Conservation (phyloP, 2,888 invertebrate species). For the Lasioglossum leucozonium region DNA sequence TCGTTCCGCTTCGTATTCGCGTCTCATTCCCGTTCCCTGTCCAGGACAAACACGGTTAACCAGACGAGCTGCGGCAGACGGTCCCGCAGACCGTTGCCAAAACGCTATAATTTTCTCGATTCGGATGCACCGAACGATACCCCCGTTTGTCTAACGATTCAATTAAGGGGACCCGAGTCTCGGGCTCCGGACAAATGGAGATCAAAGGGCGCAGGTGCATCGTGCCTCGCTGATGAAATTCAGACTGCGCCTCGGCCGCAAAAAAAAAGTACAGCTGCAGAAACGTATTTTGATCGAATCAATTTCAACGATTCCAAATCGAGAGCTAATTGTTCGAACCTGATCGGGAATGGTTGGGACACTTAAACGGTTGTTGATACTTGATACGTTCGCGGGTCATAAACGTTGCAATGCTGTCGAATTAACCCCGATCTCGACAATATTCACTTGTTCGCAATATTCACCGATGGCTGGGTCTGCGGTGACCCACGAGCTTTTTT, state of each 20-base stretch:
- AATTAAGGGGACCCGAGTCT: slow-evolving; percentile 1
- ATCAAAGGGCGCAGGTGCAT: not conserved
- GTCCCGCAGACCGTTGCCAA: not conserved
- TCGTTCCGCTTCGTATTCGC: not conserved
- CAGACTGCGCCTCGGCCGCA: not conserved
- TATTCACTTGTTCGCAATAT: too few species aligned
- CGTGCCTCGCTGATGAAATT: not conserved
- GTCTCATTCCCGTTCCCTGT: not conserved
- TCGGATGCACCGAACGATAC: slow-evolving; percentile 13
- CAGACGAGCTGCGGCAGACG: not conserved
- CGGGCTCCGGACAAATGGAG: not conserved
- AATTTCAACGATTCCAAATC: too few species aligned
- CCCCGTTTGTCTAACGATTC: slow-evolving; percentile 8
- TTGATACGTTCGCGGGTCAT: too few species aligned
- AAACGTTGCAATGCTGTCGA: too few species aligned
- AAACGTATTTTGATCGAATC: not conserved
- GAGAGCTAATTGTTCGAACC: not conserved
- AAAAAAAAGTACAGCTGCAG: not conserved
- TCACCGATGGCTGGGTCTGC: too few species aligned
- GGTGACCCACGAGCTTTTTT: too few species aligned
- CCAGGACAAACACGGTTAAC: slow-evolving; percentile 7
- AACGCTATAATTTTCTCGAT: not conserved
- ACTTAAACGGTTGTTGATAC: too few species aligned
- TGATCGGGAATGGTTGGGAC: too few species aligned
- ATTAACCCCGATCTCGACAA: too few species aligned